Conservation (phyloP, 2,797 vertebrate species). For the Dicrostonyx torquatus region DNA sequence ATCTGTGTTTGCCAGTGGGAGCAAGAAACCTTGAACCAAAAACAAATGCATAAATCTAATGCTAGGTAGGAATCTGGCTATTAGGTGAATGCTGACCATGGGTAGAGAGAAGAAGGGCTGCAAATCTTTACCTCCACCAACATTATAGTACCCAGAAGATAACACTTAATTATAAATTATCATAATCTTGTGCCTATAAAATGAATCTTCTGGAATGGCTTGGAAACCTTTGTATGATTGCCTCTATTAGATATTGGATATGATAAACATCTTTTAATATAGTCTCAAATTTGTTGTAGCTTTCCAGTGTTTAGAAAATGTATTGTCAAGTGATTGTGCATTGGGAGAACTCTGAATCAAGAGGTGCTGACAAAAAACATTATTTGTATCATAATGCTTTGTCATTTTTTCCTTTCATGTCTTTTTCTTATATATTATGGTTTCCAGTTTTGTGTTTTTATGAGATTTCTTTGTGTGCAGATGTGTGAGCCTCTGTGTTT, state of each 20-base stretch:
- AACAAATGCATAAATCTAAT: slow-evolving; percentile 69
- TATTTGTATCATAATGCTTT: background rate
- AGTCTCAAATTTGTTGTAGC: slow-evolving; percentile 54
- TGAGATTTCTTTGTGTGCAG: background rate
- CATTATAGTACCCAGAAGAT: slow-evolving; percentile 39
- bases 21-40: slow-evolving; percentile 81
- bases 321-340: background rate
- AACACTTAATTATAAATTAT: slow-evolving; percentile 61
- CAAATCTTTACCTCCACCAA: slow-evolving; percentile 62
- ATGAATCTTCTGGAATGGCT: slow-evolving; percentile 67
- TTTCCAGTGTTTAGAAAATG: slow-evolving; percentile 34
- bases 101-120: slow-evolving; percentile 1
- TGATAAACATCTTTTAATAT: slow-evolving; percentile 69
- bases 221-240: slow-evolving; percentile 64
- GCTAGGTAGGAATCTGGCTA: slow-evolving; percentile 59
- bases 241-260: slow-evolving; percentile 44
- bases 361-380: slow-evolving; percentile 10
- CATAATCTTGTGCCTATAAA: slow-evolving; percentile 52
- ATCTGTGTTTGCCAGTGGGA: slow-evolving; percentile 80
- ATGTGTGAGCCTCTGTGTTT: background rate
- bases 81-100: slow-evolving; percentile 51
- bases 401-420: background rate
- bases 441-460: background rate
- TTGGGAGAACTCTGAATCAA: slow-evolving; percentile 13
- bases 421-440: background rate